These are phyloP conservation scores for Colistium nudipinnis DNA, from an alignment of 2,113 vertebrate genomes.

Conservation along the genomic window DNA sequence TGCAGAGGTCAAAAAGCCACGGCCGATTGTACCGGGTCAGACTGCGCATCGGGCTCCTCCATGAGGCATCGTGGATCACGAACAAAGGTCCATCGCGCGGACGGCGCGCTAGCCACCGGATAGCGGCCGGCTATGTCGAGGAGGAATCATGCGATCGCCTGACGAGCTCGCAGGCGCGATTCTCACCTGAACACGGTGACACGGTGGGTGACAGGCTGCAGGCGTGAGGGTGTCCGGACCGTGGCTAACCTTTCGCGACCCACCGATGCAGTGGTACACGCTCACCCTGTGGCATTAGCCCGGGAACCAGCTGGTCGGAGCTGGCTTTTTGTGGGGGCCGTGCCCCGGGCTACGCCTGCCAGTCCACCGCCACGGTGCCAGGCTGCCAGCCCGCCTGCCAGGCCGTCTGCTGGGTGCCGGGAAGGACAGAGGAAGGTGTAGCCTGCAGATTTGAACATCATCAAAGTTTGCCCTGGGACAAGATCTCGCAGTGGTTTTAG, in stretches of 20 bases:
- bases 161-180: conserved; percentile 48
- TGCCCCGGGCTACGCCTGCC: conserved; percentile 69
- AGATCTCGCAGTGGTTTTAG: conserved; percentile 38
- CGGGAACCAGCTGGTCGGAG: conserved; percentile 74
- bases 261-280: conserved; percentile 48
- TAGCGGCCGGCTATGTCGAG: too few relatives aligned
- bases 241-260: conserved; percentile 53
- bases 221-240: conserved; percentile 62
- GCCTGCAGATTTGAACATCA: conserved; percentile 50
- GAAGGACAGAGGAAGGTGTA: conserved; percentile 67
- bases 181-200: conserved; percentile 60
- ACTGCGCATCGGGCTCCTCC: conserved; percentile 25
- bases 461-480: conserved; percentile 56
- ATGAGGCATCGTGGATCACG: conserved; percentile 41
- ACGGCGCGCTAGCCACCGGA: too few relatives aligned
- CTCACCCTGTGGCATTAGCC: conserved; percentile 58
- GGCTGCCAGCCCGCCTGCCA: conserved; percentile 66
- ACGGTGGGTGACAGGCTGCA: conserved; percentile 46
- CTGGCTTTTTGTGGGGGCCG: conserved; percentile 66
- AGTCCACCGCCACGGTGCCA: conserved; percentile 66
- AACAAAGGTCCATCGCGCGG: conserved; percentile 35
- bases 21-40: conserved; percentile 26
- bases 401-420: conserved; percentile 69
- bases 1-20: conserved; percentile 29
- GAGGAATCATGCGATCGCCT: conserved; percentile 31